Evolutionary conservation across 2,888 invertebrate species (phyloP), one percentile per base, ranked within the genome.

Genomic region (Eurytoma californica): DNA sequence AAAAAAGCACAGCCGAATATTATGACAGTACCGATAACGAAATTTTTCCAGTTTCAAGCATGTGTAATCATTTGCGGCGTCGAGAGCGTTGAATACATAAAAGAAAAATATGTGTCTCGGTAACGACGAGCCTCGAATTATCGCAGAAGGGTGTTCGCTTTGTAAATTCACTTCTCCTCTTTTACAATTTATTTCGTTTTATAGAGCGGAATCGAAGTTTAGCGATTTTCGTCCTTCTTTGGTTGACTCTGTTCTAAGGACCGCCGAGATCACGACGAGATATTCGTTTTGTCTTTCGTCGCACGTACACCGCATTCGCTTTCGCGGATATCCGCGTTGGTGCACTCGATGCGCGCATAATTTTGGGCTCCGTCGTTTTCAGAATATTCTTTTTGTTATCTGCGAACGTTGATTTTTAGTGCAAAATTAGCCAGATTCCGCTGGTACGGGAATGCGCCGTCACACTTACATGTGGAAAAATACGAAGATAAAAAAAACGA

Each of bases 351-450:
- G 20, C 30, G 60, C 20, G 39, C n/a, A 55, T 69, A 79, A 79
- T 79, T 79, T 39, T 72, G 3, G 78, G 73, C 73, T 79, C 57
- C 20, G 69, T 79, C 78, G 68, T 69, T 63, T 63, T 57, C 28
- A 30, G 24, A 55, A 61, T 47, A 66, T 57, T 20, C n/a, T 20
- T 63, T 63, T 18, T 72, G 55, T 66, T 67, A 53, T 49, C 51
- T 39, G 57, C 18, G 57, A 72, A 61, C 16, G 55, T 72, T 57
- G 47, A 70, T 24, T 75, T 74, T 79, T 53, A 51, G 53, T 67
- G 76, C 63, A 24, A 72, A 76, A 76, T 72, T 79, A 77, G 58
- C 72, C 74, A 60, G 69, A 79, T 74, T 79, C 74, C 74, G 61
- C 69, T 80, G 75, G 70, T 73, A 78, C 81, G 81, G 72, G 75